Evolutionary conservation across 2,797 vertebrate genomes (phyloP).

Genomic region (Sciurus carolinensis): DNA sequence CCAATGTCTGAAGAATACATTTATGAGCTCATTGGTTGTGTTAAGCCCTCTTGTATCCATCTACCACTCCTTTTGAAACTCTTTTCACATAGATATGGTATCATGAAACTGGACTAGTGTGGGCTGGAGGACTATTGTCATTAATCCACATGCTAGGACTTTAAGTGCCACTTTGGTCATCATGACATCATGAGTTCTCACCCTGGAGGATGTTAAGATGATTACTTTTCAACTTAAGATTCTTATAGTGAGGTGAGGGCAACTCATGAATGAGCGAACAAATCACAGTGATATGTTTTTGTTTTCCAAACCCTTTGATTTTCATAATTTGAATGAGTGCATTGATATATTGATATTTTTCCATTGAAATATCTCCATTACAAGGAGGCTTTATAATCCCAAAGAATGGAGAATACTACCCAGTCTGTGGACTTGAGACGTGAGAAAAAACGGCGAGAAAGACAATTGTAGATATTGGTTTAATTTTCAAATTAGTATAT

Average conservation of each 20-base stretch:
- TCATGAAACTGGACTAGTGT: background rate
- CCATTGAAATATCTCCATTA: background rate
- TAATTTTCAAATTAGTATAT: conserved; percentile 14
- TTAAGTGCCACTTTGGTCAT: too few species aligned
- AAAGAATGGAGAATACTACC: background rate
- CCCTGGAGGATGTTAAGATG: background rate
- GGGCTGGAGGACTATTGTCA: background rate
- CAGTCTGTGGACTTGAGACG: background rate
- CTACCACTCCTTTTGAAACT: background rate
- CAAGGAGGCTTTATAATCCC: background rate
- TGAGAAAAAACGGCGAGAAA: background rate
- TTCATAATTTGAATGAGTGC: background rate
- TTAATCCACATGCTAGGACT: background rate
- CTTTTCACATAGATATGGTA: background rate
- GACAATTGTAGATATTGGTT: background rate
- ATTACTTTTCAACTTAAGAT: background rate
- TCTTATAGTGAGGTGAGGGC: background rate
- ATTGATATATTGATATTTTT: background rate
- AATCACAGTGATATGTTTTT: background rate
- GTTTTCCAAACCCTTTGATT: background rate
- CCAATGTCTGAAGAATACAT: background rate
- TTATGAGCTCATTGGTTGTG: background rate
- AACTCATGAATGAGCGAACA: background rate
- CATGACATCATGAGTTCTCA: background rate
- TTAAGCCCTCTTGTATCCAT: background rate